phyloP scores from a whole-genome alignment of 2,113 vertebrate species.

The human region GRCh38 chr7:91814501-91815000 shows the following conservation, averaged over 20 bases:
- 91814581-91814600: not conserved
- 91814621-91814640: not conserved
- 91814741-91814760: not conserved
- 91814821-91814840: not conserved
- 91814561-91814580: not conserved
- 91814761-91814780: not conserved
- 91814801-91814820: not conserved
- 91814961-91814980: not conserved
- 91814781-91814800: not conserved
- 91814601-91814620: not conserved
- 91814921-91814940: not conserved
- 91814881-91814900: not conserved
- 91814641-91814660: not conserved
- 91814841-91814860: not conserved
- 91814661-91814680: not conserved
- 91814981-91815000: not conserved
- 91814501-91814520: not conserved
- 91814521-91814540: not conserved
- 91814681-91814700: not conserved
- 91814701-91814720: not conserved
- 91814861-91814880: not conserved
- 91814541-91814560: not conserved
- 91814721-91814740: not conserved
- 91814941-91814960: not conserved
- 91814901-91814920: not conserved